Base-by-base conservation (phyloP, 1,140 invertebrate species). In the Luehdorfia chinensis region DNA sequence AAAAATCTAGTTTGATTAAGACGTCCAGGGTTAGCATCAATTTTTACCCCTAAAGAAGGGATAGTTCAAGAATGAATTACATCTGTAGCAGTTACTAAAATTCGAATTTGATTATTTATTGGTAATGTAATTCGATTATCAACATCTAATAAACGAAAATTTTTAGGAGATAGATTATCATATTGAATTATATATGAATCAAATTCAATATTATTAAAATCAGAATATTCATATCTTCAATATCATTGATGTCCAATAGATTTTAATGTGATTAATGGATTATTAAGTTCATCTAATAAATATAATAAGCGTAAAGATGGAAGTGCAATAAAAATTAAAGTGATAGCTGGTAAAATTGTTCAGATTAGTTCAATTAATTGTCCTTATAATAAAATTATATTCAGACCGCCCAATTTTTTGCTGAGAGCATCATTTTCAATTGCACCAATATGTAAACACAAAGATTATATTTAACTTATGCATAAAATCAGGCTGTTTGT, bases 21-120 rank as follows among this genome's bases (percentile, higher is more conserved):
- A 25, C 91, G 90, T 0, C 91, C 91, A 12, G 91, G 91, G 2
- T 89, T 86, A 21, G 90, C 90, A 87, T 93, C 91, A 50, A 89
- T 75, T 85, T 93, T 93, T 25, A 93, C 77, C 7, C 90, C 90
- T 78, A 92, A 66, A 0, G 84, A 64, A 5, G 92, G 90, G 5
- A 93, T 64, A 49, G 91, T 87, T 89, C 90, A 93, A 39, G 91
- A 91, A 75, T 93, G 92, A 85, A 94, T 89, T 15, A 93, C 91
- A 89, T 93, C 91, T 2, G 75, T 67, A 5, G 90, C 88, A 52
- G 88, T 87, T 23, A 90, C 72, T 85, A 92, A 55, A 66, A 90
- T n/a, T n/a, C n/a, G n/a, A n/a, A n/a, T n/a, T n/a, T n/a, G n/a
- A n/a, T n/a, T n/a, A n/a, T n/a, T n/a, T n/a, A n/a, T n/a, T n/a